Conservation (phyloP, 2,113 vertebrate species). For the Melanerpes aurifrons region DNA sequence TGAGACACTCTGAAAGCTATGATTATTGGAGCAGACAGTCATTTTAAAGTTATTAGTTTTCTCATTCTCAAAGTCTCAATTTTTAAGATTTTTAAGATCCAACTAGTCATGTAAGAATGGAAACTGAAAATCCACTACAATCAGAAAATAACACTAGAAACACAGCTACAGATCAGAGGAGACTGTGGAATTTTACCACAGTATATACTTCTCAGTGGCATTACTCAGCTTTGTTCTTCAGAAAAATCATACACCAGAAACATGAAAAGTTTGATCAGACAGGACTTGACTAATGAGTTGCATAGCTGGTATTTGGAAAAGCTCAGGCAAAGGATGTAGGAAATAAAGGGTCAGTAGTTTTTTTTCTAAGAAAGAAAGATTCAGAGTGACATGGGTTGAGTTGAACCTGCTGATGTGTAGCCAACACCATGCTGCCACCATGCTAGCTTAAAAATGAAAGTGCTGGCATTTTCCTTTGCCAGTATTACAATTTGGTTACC, state of each 20-base stretch:
- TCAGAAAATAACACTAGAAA: neutral
- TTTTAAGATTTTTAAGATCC: slow-evolving; percentile 5
- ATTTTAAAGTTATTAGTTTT: neutral
- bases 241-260: neutral
- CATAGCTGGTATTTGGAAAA: neutral
- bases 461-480: neutral
- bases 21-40: neutral
- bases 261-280: neutral
- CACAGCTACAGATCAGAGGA: neutral
- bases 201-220: neutral
- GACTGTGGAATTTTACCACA: neutral
- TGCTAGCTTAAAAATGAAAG: no score
- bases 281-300: neutral
- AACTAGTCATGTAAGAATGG: neutral
- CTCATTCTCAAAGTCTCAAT: neutral
- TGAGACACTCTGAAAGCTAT: neutral
- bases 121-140: neutral
- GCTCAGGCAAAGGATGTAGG: neutral
- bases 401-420: no score
- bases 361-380: neutral
- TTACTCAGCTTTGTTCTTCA: neutral
- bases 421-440: no score
- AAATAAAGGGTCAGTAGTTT: neutral
- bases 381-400: neutral
- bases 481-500: neutral